Conservation (phyloP, 2,888 invertebrate species). For the Amorpha juglandis region DNA sequence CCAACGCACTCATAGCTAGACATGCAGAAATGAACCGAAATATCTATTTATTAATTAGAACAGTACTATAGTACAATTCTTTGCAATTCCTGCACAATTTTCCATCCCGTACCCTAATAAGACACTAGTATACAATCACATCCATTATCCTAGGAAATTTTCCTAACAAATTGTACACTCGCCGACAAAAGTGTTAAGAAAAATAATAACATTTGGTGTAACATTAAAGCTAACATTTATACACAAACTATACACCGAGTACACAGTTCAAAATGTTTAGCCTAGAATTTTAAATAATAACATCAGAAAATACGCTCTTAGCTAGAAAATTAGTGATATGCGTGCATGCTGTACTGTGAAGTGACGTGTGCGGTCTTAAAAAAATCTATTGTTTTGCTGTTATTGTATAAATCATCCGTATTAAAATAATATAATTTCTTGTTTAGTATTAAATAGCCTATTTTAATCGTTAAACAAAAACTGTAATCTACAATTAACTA, state of each 20-base stretch:
- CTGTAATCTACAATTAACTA: neutral
- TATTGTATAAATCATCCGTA: neutral
- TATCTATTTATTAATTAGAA: neutral
- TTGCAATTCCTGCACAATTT: neutral
- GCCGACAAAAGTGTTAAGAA: constrained; percentile 4
- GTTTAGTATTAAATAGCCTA: too few species aligned
- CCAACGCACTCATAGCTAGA: too few species aligned
- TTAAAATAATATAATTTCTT: too few species aligned
- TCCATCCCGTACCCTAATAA: constrained; percentile 34
- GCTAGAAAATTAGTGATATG: constrained; percentile 21
- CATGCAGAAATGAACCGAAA: too few species aligned
- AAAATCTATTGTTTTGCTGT: neutral
- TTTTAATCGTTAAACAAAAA: too few species aligned
- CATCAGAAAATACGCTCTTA: constrained; percentile 27
- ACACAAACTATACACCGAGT: constrained; percentile 49
- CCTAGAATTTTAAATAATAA: constrained; percentile 37
- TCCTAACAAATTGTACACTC: constrained; percentile 27
- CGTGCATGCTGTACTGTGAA: neutral
- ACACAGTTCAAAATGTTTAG: constrained; percentile 46
- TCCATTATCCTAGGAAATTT: constrained; percentile 35
- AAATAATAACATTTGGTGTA: neutral
- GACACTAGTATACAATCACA: constrained; percentile 55
- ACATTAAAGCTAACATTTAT: constrained; percentile 34
- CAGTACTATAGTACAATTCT: neutral
- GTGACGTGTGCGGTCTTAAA: neutral